Base-by-base conservation (phyloP, 2,797 vertebrate genomes). In the Betta splendens region DNA sequence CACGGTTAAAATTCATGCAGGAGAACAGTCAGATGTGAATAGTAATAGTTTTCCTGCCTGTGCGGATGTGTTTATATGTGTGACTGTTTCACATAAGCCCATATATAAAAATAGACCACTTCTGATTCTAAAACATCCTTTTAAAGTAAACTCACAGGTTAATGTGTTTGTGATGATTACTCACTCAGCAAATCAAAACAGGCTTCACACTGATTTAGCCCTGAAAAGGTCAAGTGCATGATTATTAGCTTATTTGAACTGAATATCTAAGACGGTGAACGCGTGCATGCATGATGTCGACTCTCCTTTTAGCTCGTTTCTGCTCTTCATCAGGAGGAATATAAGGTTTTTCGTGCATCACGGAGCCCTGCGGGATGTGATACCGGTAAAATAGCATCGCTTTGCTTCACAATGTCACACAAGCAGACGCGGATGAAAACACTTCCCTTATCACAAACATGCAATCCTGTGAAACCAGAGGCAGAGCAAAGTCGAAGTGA, bases 1-100 rank as follows among this genome's bases (percentile, higher is more conserved):
- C 53, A 69, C 22, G 62, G 78, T 85, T 84, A 70, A 79, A 79
- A 79, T 79, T 77, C 46, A 79, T 67, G 42, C 1, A 36, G 46
- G 23, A 26, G 45, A 68, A 57, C 57, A 77, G 77, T 84, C 77
- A 65, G 47, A 69, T 68, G 69, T 65, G 69, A 69, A 69, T 73
- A 39, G 16, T 62, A 74, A 63, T 56, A 49, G 40, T 57, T 68
- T 72, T 55, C 29, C 43, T 64, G 50, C 38, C n/a, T 53, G 9
- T 16, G 23, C 64, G 48, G 42, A 2, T 2, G 10, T 18, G 32
- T 33, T 10, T 23, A 16, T 31, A 23, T n/a, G n/a, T n/a, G n/a
- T n/a, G n/a, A n/a, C n/a, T n/a, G n/a, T n/a, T n/a, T n/a, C n/a
- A n/a, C n/a, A n/a, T n/a, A n/a, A n/a, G n/a, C n/a, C n/a, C n/a